Evolutionary conservation across 2,797 vertebrate species (phyloP).

Genomic region (Limnodromus scolopaceus): DNA sequence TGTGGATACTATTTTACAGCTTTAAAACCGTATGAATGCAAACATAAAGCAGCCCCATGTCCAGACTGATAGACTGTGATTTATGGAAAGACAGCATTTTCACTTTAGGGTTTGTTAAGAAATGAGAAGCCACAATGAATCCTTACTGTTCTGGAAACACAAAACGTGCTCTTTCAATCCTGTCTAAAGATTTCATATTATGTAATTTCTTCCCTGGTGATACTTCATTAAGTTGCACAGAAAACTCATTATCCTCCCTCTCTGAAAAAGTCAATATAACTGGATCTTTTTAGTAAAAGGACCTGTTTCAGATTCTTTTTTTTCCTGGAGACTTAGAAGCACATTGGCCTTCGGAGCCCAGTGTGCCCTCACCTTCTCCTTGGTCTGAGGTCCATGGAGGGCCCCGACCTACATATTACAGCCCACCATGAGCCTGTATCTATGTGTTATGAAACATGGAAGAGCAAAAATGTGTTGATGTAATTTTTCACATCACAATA

Average conservation of each 20-base stretch:
- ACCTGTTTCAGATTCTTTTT: neutral
- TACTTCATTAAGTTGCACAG: slow-evolving; percentile 28
- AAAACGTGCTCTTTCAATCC: neutral
- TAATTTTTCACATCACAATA: neutral
- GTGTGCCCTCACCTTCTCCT: neutral
- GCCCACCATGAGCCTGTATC: too few relatives aligned
- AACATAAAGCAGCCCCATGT: neutral
- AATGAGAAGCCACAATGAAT: neutral
- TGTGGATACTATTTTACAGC: neutral
- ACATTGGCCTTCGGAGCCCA: neutral
- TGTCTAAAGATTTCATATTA: slow-evolving; percentile 17
- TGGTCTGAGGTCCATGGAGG: neutral
- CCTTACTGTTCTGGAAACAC: neutral
- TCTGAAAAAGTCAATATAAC: slow-evolving; percentile 20
- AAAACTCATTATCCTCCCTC: slow-evolving; percentile 1
- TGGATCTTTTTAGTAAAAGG: neutral
- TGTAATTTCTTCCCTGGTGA: slow-evolving; percentile 37
- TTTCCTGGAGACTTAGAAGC: neutral
- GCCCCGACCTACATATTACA: neutral
- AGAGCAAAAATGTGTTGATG: neutral
- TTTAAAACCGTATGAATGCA: neutral
- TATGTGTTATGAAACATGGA: neutral
- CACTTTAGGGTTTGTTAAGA: slow-evolving; percentile 8
- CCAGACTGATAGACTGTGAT: neutral
- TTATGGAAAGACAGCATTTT: neutral